Conservation (phyloP, 2,888 invertebrate genomes). For the Hyposoter dolosus region DNA sequence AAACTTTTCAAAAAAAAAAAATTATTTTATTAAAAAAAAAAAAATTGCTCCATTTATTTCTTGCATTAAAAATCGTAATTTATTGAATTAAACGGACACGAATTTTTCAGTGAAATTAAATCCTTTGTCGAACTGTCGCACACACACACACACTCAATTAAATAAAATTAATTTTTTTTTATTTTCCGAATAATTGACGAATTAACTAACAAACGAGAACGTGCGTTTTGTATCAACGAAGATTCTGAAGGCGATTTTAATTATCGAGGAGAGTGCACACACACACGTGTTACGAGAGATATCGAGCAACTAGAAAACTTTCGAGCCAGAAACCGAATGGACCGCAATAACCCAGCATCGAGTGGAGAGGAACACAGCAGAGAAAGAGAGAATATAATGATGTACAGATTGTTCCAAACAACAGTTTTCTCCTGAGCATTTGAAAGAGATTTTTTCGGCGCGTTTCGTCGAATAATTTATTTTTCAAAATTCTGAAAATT, state of each 20-base stretch:
- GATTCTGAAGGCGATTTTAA: constrained; percentile 10
- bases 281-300: constrained; percentile 76
- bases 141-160: neutral
- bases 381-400: constrained; percentile 35
- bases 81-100: neutral
- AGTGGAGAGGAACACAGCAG: constrained; percentile 43
- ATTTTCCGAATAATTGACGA: neutral
- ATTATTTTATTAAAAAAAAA: too few species aligned
- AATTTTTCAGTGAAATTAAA: neutral
- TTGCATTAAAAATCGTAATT: neutral
- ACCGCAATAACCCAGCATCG: constrained; percentile 46
- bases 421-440: too few species aligned
- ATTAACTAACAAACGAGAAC: constrained; percentile 1
- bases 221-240: neutral
- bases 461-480: too few species aligned
- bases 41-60: neutral
- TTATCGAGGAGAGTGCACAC: constrained; percentile 27
- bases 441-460: too few species aligned
- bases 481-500: neutral
- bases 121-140: neutral
- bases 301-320: constrained; percentile 63
- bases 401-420: constrained; percentile 8
- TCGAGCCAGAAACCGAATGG: constrained; percentile 43
- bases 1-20: too few species aligned
- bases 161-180: neutral